These are phyloP conservation scores for Ceyx cyanopectus DNA, from an alignment of 2,113 vertebrate species.

Conservation along the genomic window DNA sequence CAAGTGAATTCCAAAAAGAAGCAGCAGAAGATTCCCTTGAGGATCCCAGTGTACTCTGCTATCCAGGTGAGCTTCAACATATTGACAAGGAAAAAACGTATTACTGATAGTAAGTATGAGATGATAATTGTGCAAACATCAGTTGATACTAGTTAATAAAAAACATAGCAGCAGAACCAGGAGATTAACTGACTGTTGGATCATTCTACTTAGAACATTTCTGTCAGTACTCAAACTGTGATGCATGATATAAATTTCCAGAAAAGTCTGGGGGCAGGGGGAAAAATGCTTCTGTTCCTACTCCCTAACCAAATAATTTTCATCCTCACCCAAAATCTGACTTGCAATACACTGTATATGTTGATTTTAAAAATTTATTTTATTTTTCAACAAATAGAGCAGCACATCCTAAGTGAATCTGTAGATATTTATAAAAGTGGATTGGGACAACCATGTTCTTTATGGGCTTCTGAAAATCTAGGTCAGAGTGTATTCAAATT, in stretches of 20 bases:
- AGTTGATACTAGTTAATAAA: neutral
- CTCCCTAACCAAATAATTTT: neutral
- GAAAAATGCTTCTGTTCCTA: neutral
- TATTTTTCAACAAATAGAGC: neutral
- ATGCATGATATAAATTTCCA: neutral
- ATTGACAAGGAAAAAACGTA: neutral
- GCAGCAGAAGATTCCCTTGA: neutral
- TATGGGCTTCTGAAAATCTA: neutral
- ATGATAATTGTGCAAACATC: neutral
- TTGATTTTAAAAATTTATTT: neutral
- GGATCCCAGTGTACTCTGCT: neutral
- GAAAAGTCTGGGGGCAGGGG: neutral
- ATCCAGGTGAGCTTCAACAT: neutral
- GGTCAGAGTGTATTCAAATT: constrained; percentile 2
- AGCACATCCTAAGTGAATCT: neutral
- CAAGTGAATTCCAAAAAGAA: neutral
- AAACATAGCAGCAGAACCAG: neutral
- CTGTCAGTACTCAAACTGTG: neutral
- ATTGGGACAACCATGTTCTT: neutral
- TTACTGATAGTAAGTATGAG: neutral
- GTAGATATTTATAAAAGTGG: neutral
- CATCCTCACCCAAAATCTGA: neutral
- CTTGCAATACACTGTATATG: neutral
- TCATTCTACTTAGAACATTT: neutral
- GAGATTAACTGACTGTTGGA: neutral